These are phyloP conservation scores for Ericerus pela DNA, from an alignment of 1,140 invertebrate species.

Conservation along the genomic window DNA sequence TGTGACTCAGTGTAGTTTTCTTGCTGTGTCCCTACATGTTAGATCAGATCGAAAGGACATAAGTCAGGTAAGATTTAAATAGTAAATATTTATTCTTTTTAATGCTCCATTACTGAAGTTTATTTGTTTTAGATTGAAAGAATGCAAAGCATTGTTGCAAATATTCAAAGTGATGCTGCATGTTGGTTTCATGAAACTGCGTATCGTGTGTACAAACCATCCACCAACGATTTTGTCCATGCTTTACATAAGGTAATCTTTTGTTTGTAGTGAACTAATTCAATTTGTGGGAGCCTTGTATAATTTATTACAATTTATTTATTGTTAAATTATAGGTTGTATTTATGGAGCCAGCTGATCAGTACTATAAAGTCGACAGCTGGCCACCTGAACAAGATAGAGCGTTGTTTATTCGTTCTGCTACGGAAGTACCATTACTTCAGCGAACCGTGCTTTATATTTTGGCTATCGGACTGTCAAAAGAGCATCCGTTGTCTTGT, in stretches of 20 bases:
- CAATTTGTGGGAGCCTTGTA: too few relatives aligned
- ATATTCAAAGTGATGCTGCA: slow-evolving; percentile 64
- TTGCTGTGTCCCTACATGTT: slow-evolving; percentile 49
- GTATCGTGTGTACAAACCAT: slow-evolving; percentile 54
- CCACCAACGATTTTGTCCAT: slow-evolving; percentile 54
- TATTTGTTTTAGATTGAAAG: slow-evolving; percentile 30
- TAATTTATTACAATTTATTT: too few relatives aligned
- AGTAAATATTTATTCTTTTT: slow-evolving; percentile 15
- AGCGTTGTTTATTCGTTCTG: slow-evolving; percentile 57
- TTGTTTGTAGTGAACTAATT: background rate
- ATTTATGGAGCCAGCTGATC: slow-evolving; percentile 67
- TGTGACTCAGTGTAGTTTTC: slow-evolving; percentile 66
- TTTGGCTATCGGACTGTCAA: slow-evolving; percentile 25
- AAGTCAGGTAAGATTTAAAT: slow-evolving; percentile 21
- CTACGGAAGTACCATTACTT: slow-evolving; percentile 51
- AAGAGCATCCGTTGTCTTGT: slow-evolving; percentile 64
- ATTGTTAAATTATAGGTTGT: slow-evolving; percentile 39
- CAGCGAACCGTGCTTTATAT: slow-evolving; percentile 22
- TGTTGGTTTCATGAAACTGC: slow-evolving; percentile 74
- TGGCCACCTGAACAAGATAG: slow-evolving; percentile 85
- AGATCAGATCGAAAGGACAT: slow-evolving; percentile 48
- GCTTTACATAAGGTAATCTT: slow-evolving; percentile 59
- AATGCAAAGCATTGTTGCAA: slow-evolving; percentile 53
- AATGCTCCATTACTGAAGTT: slow-evolving; percentile 11
- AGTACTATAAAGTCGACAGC: slow-evolving; percentile 81